Conservation (phyloP, 35 echinoderm and acorn worm genomes). For the Holothuria glaberrima region DNA sequence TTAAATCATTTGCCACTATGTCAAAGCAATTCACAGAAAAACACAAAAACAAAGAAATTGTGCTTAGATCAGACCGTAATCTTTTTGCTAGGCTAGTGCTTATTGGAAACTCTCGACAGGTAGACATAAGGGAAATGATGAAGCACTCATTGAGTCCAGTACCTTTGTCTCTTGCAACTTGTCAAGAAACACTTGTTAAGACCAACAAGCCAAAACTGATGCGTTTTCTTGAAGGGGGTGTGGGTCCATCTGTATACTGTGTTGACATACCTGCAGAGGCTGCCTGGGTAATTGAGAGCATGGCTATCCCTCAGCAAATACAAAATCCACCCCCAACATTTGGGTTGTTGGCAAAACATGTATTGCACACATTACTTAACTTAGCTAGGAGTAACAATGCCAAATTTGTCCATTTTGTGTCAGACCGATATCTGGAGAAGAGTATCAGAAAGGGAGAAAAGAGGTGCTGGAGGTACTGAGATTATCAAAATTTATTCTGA, state of each 20-base stretch:
- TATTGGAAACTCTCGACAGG: conserved; percentile 1
- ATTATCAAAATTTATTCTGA: neutral
- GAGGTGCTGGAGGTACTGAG: neutral
- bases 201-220: neutral
- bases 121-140: conserved; percentile 14
- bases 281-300: neutral
- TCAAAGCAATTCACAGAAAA: neutral
- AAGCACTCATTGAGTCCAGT: conserved; percentile 2
- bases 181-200: neutral
- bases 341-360: neutral
- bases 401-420: neutral
- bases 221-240: neutral
- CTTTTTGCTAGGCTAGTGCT: conserved; percentile 28
- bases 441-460: conserved; percentile 4
- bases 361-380: neutral
- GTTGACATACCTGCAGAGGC: neutral
- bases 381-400: neutral
- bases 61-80: conserved; percentile 18
- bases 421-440: neutral
- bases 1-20: conserved; percentile 40
- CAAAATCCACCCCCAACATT: neutral
- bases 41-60: conserved; percentile 22
- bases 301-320: conserved; percentile 3
- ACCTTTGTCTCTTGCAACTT: neutral
- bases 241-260: too few relatives aligned